A percentile compares a stretch with the other conserved stretches of the same genome.
phyloP scores from a whole-genome alignment of 2,797 vertebrate species.

The Dendrocincla fuliginosa region DNA sequence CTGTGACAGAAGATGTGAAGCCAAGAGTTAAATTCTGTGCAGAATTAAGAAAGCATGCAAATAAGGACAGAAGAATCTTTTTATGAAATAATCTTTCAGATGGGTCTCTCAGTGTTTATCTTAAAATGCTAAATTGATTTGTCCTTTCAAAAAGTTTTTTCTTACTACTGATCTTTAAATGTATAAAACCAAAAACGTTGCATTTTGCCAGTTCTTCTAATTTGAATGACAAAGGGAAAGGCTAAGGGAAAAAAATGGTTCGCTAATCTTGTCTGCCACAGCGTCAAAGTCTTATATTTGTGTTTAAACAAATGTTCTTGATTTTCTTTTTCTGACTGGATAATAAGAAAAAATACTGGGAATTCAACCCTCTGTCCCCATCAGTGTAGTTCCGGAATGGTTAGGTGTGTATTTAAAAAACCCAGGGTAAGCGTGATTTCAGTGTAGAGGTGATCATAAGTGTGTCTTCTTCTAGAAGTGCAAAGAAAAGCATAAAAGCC shows the following conservation, averaged over 20 bases:
- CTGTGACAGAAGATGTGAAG: not conserved
- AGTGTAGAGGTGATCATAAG: not conserved
- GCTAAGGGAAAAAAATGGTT: constrained; percentile 25
- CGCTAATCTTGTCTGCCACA: constrained; percentile 1
- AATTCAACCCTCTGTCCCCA: not conserved
- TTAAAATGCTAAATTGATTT: not conserved
- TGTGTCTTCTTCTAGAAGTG: not conserved
- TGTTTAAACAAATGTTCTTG: constrained; percentile 37
- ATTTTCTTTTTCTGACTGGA: constrained; percentile 13
- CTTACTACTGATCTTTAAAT: not conserved
- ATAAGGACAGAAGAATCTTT: not conserved
- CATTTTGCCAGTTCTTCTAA: constrained; percentile 20
- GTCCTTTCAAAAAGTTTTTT: not conserved
- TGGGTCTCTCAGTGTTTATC: not conserved
- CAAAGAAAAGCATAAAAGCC: not conserved
- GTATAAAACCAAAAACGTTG: not conserved
- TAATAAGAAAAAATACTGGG: not conserved
- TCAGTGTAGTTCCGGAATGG: not conserved
- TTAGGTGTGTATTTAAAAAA: not conserved
- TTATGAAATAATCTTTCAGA: not conserved
- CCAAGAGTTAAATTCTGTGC: not conserved
- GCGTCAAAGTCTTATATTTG: constrained; percentile 10
- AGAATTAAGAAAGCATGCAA: not conserved
- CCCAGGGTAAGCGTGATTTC: not conserved
- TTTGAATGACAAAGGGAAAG: not conserved